Evolutionary conservation across 2,797 vertebrate species (phyloP), one percentile per base, ranked within the genome.

Genomic region (Galaxias olidus): DNA sequence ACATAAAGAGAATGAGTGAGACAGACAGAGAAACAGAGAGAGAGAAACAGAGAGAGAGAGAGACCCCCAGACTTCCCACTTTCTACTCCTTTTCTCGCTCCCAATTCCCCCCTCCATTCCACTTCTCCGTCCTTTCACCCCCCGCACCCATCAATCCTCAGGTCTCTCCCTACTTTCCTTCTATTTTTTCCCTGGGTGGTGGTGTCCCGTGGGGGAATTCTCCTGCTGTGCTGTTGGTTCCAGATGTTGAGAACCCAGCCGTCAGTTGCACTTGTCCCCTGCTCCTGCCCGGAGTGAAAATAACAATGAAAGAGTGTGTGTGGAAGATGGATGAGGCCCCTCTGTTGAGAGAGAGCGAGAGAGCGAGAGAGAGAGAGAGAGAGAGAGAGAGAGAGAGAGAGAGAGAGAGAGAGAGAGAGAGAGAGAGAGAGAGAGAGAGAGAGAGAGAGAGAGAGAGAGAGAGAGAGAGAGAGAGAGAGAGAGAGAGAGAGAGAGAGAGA

Each of bases 211-310:
- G 75, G 64, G 65, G 72, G 71, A 74, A 69, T 74, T 71, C 50
- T 68, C 74, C 71, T 68, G 68, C 48, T 47, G 60, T 10, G 50
- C 43, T 30, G 47, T 59, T 77, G 71, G 79, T 49, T 87, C 80
- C 75, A 79, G 75, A 85, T 76, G 81, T 80, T 65, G 61, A 14
- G 9, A 45, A 53, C 45, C 14, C 18, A 4, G 17, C 47, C 63
- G 56, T 60, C 61, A 71, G 53, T 63, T 8, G 11, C 51, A 64
- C 44, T 50, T 61, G 61, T 69, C 45, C 61, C 9, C 43, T 30
- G 9, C 62, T 70, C 43, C 45, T 62, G 63, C 45, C 55, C 67
- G 30, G 57, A 68, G 66, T 60, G 15, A 55, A 52, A 50, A 40
- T 59, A 50, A 61, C 62, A 73, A 55, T 20, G 20, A 15, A 63